Evolutionary conservation across 1,140 invertebrate species (phyloP).

Genomic region (Rhynchophorus ferrugineus): DNA sequence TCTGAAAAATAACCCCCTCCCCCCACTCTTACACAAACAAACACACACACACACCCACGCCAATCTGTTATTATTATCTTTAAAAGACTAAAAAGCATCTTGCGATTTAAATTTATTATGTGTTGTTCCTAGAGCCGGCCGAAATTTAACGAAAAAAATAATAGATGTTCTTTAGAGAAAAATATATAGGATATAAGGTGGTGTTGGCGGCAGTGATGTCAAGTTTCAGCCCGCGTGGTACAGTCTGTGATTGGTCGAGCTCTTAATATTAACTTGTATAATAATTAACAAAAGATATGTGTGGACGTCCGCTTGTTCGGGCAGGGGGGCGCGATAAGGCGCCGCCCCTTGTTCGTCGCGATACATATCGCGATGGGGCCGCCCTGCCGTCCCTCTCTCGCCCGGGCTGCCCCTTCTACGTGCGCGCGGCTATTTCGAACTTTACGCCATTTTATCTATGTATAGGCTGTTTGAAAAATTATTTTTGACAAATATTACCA

Average conservation of each 20-base stretch:
- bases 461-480: constrained; percentile 28
- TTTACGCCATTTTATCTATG: constrained; percentile 16
- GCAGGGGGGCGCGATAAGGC: not conserved
- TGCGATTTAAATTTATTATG: constrained; percentile 7
- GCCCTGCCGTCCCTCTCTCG: constrained; percentile 22
- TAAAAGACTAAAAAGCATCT: not conserved
- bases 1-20: not conserved
- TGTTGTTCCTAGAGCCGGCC: constrained; percentile 22
- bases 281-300: constrained; percentile 8
- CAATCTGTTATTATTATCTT: not conserved
- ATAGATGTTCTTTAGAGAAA: no score
- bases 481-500: constrained; percentile 42
- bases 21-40: no score
- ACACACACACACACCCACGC: no score
- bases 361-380: no score
- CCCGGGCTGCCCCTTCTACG: constrained; percentile 10
- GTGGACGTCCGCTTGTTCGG: constrained; percentile 1
- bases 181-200: not conserved
- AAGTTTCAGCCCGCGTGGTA: constrained; percentile 17
- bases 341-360: not conserved
- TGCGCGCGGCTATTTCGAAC: constrained; percentile 14
- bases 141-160: constrained; percentile 10
- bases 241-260: constrained; percentile 29
- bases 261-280: constrained; percentile 26
- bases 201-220: constrained; percentile 10